Conservation (phyloP, 1,140 invertebrate genomes). For the Pseudoatta argentina region DNA sequence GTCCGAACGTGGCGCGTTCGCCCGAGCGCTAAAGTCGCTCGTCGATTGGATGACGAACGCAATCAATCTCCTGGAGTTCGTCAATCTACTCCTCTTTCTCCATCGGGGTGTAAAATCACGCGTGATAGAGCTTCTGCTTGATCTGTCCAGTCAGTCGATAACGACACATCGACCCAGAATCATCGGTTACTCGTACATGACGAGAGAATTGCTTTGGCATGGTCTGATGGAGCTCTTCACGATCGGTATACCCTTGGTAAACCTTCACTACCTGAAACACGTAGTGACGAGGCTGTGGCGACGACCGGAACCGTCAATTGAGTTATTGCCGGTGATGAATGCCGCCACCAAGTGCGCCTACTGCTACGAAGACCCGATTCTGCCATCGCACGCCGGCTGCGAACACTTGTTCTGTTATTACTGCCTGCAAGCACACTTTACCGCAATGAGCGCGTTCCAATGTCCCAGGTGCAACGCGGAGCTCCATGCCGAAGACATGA, state of each 20-base stretch:
- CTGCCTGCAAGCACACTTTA: slow-evolving; percentile 83
- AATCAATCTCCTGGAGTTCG: slow-evolving; percentile 77
- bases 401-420: slow-evolving; percentile 85
- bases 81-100: slow-evolving; percentile 82
- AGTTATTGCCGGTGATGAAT: slow-evolving; percentile 71
- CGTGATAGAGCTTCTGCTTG: slow-evolving; percentile 79
- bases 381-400: slow-evolving; percentile 83
- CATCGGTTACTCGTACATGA: slow-evolving; percentile 86
- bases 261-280: slow-evolving; percentile 81
- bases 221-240: slow-evolving; percentile 83
- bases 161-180: slow-evolving; percentile 76
- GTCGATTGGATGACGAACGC: slow-evolving; percentile 70
- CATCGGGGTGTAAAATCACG: slow-evolving; percentile 81
- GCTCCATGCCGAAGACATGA: slow-evolving; percentile 74
- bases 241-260: slow-evolving; percentile 82
- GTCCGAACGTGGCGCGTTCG: neutral
- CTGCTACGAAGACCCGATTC: slow-evolving; percentile 80
- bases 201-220: slow-evolving; percentile 85
- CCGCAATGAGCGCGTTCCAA: slow-evolving; percentile 76
- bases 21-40: neutral
- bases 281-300: slow-evolving; percentile 72
- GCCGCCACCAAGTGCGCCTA: slow-evolving; percentile 78
- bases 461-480: slow-evolving; percentile 77
- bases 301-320: neutral
- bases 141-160: slow-evolving; percentile 78